Evolutionary conservation across 53 echinoderm and acorn worm genomes (phyloP), one percentile per base, ranked within the genome.

Genomic region (Apostichopus leukothele): DNA sequence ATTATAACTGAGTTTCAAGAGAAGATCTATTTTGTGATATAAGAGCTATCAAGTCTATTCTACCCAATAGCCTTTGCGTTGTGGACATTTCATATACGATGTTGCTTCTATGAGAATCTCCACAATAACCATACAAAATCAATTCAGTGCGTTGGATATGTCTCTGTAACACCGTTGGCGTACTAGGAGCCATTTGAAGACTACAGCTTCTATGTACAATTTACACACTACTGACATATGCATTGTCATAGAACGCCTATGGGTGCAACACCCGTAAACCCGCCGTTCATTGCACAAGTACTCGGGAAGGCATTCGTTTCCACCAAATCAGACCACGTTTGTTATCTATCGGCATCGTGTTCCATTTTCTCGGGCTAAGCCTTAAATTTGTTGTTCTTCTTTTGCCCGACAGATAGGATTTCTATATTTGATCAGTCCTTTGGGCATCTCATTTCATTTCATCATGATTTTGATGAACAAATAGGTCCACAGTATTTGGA

Each of bases 351-450:
- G 79, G 54, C 52, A 52, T 39, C 14, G 53, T 79, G 79, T 51
- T 79, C 79, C 51, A 79, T 79, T 79, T 79, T 79, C 53, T 79
- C 79, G 50, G 79, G 79, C 79, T 53, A n/a, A 77, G 53, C 79
- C 79, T 53, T 18, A 79, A 63, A 63, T 63, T 63, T 63, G 63
- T 63, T 13, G 63, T 63, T 63, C 63, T 63, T 16, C 16, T 11
- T 16, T 13, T 63, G 63, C 63, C 63, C 63, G 11, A 13, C 12
- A 63, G 63, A 63, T 13, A 63, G 63, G 63, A 63, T 63, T 63
- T 63, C 63, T 63, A 63, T 63, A 63, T 63, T 63, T 63, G 63
- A 63, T 63, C 63, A 63, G 63, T 63, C 63, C 63, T 63, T 39
- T 13, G 63, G 63, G 63, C 63, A n/a, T 79, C 50, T 78, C 39